phyloP scores from a whole-genome alignment of 1,140 invertebrate species.

The Armadillidium nasatum region DNA sequence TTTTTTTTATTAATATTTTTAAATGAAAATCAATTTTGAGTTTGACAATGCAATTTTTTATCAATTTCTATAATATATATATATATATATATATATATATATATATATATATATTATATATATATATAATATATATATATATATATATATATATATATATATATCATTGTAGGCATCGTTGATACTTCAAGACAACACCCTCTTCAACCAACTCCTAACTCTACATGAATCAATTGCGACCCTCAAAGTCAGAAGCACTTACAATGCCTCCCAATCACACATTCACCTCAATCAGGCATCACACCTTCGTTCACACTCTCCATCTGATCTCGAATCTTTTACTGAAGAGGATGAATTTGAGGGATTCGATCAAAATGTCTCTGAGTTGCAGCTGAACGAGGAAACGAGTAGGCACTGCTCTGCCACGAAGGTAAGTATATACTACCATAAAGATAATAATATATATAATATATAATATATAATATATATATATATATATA shows the following conservation, averaged over 20 bases:
- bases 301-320: slow-evolving; percentile 20
- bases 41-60: neutral
- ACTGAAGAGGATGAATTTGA: slow-evolving; percentile 31
- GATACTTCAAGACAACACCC: slow-evolving; percentile 47
- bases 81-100: slow-evolving; percentile 6
- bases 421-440: too few species aligned
- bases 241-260: slow-evolving; percentile 36
- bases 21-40: neutral
- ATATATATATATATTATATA: slow-evolving; percentile 6
- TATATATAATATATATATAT: neutral
- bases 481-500: too few species aligned
- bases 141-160: too few species aligned
- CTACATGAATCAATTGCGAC: slow-evolving; percentile 47
- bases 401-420: too few species aligned
- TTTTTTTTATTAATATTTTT: neutral
- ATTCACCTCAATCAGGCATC: too few species aligned
- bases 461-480: too few species aligned
- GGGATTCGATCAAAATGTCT: too few species aligned
- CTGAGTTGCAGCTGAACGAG: too few species aligned
- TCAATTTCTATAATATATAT: neutral
- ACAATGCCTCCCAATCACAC: slow-evolving; percentile 2
- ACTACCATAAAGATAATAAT: too few species aligned
- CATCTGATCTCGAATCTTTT: slow-evolving; percentile 31
- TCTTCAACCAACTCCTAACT: slow-evolving; percentile 47
- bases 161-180: too few species aligned